Percentiles rank a stretch among this genome's conserved stretches.
Evolutionary conservation across 2,113 vertebrate genomes (phyloP).

Genomic region (Epinephelus fuscoguttatus): DNA sequence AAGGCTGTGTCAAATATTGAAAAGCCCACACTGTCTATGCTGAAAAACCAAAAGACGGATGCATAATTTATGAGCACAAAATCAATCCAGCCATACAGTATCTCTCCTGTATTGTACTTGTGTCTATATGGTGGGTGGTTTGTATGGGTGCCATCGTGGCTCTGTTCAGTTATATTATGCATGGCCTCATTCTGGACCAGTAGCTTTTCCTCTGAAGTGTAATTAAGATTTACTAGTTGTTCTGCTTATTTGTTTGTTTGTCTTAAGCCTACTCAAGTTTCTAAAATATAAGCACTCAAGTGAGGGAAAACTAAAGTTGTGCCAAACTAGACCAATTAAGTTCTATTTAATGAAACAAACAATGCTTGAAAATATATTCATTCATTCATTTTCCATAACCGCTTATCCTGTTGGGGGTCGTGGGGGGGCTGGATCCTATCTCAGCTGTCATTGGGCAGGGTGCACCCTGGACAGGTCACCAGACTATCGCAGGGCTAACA

Average conservation of each 20-base stretch:
- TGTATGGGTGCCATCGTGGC: neutral
- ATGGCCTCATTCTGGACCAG: constrained; percentile 9
- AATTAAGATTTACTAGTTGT: neutral
- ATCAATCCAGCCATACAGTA: neutral
- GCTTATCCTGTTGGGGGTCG: too few relatives aligned
- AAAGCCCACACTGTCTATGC: constrained; percentile 14
- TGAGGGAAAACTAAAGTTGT: neutral
- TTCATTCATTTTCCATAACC: too few relatives aligned
- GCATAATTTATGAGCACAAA: constrained; percentile 47
- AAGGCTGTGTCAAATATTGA: constrained; percentile 48
- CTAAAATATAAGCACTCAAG: neutral
- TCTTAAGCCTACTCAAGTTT: neutral
- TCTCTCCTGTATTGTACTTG: neutral
- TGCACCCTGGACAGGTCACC: too few relatives aligned
- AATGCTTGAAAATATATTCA: neutral
- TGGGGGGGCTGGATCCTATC: too few relatives aligned
- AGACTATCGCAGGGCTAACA: too few relatives aligned
- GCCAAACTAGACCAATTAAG: neutral
- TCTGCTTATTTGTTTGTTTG: neutral
- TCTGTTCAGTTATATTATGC: constrained; percentile 10
- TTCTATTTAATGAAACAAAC: neutral
- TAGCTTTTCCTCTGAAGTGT: constrained; percentile 1
- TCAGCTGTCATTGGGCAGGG: too few relatives aligned
- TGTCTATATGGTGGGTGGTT: constrained; percentile 4
- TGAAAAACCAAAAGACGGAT: constrained; percentile 36